A percentile compares a stretch with the other conserved stretches of the same genome.
Conservation (phyloP, 1,140 invertebrate genomes). For the Meteorus sp. region DNA sequence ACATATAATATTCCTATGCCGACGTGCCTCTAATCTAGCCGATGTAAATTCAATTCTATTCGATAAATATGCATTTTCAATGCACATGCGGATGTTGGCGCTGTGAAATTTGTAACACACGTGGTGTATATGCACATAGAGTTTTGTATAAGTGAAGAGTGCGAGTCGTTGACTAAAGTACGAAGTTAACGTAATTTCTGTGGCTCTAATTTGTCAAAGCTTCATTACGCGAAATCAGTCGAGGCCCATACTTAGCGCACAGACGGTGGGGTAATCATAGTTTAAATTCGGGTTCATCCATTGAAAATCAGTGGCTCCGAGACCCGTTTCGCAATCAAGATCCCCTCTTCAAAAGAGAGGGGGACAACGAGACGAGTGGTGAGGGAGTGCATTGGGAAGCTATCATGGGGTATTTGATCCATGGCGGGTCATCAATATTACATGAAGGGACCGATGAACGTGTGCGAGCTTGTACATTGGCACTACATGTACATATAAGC, state of each 20-base stretch:
- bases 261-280: constrained; percentile 57
- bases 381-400: too few species aligned
- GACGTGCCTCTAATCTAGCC: too few species aligned
- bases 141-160: too few species aligned
- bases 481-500: too few species aligned
- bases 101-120: too few species aligned
- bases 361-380: too few species aligned
- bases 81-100: too few species aligned
- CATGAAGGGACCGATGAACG: constrained; percentile 47
- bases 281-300: constrained; percentile 60
- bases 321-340: constrained; percentile 54
- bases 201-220: constrained; percentile 59
- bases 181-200: constrained; percentile 56
- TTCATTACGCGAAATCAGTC: constrained; percentile 49
- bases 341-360: constrained; percentile 36
- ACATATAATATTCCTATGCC: too few species aligned
- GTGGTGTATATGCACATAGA: too few species aligned
- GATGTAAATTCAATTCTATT: too few species aligned
- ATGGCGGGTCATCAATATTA: constrained; percentile 58
- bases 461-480: too few species aligned
- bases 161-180: constrained; percentile 45
- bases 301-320: constrained; percentile 60
- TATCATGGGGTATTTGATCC: constrained; percentile 45
- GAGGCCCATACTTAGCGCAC: constrained; percentile 57
- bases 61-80: too few species aligned